Evolutionary conservation across 2,113 vertebrate species (phyloP), one percentile per base, ranked within the genome.

Genomic region (Strix uralensis): DNA sequence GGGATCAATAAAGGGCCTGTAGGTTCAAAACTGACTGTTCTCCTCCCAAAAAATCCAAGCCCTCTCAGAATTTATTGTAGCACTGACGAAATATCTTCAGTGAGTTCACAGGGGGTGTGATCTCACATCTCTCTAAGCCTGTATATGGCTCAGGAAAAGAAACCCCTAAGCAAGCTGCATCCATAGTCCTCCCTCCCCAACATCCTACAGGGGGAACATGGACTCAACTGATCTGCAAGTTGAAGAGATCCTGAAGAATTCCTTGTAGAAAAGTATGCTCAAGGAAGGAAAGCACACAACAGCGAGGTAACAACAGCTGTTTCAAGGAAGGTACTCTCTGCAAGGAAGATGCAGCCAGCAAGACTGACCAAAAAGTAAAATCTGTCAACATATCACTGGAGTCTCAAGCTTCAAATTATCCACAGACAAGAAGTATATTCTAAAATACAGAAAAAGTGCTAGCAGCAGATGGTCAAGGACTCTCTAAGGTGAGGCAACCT

Each of bases 181-280:
- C 52, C 30, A 51, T 0, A 18, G 14, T 2, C 26, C 29, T 67
- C 14, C 13, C 27, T 59, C n/a, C 34, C 26, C 47, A 59, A 13
- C 14, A 52, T 17, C 16, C 11, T 3, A 1, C 15, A 59, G 32
- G 13, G 17, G 8, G 15, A 78, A 59, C 19, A 5, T 5, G 9
- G 42, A 67, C 19, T 54, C 0, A 0, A 75, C 17, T 13, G 20
- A 57, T 71, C 32, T 74, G 32, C 42, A 80, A 16, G 12, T 3
- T 34, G 81, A 82, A 57, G 22, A 81, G 27, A 62, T 34, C 15
- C 27, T 36, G 36, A 42, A 63, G 46, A 63, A 13, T 16, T 59
- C 38, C 32, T 59, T 6, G 1, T 15, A 91, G 69, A 74, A 83
- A 92, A 88, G 12, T 17, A 1, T 4, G 14, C 27, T 51, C 27